phyloP scores from a whole-genome alignment of 2,113 vertebrate species.

The Bucco capensis region DNA sequence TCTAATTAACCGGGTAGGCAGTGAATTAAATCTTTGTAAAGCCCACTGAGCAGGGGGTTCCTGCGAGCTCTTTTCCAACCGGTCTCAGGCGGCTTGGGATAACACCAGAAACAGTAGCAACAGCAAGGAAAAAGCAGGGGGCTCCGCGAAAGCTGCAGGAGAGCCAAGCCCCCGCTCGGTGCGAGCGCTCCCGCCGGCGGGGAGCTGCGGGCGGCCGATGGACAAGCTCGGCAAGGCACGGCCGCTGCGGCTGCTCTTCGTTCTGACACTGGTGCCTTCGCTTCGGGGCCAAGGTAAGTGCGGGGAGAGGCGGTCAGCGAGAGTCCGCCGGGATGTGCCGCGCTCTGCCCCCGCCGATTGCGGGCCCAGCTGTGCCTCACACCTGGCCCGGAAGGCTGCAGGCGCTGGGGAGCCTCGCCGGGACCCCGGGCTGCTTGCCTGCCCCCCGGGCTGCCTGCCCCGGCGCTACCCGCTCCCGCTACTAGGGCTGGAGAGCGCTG shows the following conservation, averaged over 20 bases:
- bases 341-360: no score
- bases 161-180: neutral
- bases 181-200: neutral
- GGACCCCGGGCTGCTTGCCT: neutral
- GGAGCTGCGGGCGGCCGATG: slow-evolving; percentile 11
- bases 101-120: neutral
- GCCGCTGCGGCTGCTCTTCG: slow-evolving; percentile 17
- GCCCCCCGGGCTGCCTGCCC: neutral
- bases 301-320: neutral
- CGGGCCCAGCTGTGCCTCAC: neutral
- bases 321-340: neutral
- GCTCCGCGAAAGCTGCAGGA: neutral
- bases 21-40: slow-evolving; percentile 38
- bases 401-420: neutral
- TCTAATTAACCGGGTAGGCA: slow-evolving; percentile 55
- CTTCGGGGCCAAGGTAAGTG: slow-evolving; percentile 32
- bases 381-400: neutral
- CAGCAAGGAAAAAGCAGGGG: neutral
- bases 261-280: neutral
- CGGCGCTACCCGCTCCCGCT: no score
- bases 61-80: neutral
- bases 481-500: no score
- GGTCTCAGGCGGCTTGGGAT: slow-evolving; percentile 35
- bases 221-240: neutral
- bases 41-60: slow-evolving; percentile 11